phyloP scores from a whole-genome alignment of 2,797 vertebrate genomes.

The Clangula hyemalis region DNA sequence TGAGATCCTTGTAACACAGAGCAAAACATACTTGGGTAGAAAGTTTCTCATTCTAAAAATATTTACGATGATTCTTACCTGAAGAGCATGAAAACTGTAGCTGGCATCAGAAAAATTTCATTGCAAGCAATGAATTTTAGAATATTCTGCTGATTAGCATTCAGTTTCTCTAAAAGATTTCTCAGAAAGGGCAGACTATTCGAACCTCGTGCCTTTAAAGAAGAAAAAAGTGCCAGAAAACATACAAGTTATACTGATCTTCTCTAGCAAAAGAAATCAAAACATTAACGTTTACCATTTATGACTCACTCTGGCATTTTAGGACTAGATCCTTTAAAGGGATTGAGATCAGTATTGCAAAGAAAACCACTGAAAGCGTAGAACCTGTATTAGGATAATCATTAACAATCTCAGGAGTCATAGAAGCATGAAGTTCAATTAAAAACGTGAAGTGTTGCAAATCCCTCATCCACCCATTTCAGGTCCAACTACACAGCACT shows the following conservation, averaged over 20 bases:
- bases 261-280: not conserved
- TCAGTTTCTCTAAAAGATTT: conserved; percentile 92
- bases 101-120: conserved; percentile 99
- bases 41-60: not conserved
- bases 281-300: not conserved
- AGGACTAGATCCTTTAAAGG: not conserved
- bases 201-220: conserved; percentile 87
- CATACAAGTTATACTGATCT: not conserved
- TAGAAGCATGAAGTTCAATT: not conserved
- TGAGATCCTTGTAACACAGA: not conserved
- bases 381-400: not conserved
- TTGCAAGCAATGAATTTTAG: conserved; percentile 98
- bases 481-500: not conserved
- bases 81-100: conserved; percentile 98
- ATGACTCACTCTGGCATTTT: not conserved
- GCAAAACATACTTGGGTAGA: not conserved
- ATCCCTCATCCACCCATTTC: not conserved
- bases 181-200: conserved; percentile 90
- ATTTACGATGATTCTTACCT: conserved; percentile 75
- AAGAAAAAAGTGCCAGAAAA: conserved; percentile 51
- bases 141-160: conserved; percentile 96
- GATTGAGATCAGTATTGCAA: not conserved
- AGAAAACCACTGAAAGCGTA: not conserved
- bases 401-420: not conserved
- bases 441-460: not conserved